These are phyloP conservation scores for Percopsis transmontana DNA, from an alignment of 2,113 vertebrate species.

Conservation along the genomic window DNA sequence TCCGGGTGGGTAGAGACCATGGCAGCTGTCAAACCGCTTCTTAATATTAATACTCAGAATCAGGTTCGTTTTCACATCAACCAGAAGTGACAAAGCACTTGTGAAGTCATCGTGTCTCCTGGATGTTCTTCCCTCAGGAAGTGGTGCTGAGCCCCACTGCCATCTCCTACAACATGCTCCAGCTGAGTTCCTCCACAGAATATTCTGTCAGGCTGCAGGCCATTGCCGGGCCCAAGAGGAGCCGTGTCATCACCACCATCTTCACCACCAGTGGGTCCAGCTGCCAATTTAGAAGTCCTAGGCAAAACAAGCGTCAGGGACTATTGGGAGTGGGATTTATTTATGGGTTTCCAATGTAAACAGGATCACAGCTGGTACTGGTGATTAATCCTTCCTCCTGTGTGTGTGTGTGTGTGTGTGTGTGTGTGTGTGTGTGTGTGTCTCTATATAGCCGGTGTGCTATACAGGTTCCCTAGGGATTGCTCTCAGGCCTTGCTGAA, in stretches of 20 bases:
- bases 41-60: background rate
- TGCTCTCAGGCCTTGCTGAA: slow-evolving; percentile 95
- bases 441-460: slow-evolving; percentile 82
- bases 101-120: background rate
- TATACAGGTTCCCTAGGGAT: slow-evolving; percentile 90
- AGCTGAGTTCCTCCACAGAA: slow-evolving; percentile 86
- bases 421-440: slow-evolving; percentile 28
- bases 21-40: background rate
- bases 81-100: background rate
- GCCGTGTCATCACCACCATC: slow-evolving; percentile 79
- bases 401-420: slow-evolving; percentile 10
- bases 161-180: slow-evolving; percentile 86
- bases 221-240: slow-evolving; percentile 82
- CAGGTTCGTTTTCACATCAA: too few species aligned
- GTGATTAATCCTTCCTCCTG: background rate
- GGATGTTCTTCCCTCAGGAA: slow-evolving; percentile 74
- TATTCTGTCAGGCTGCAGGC: slow-evolving; percentile 89
- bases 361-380: background rate
- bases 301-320: background rate
- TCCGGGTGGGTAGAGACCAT: slow-evolving; percentile 78
- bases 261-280: slow-evolving; percentile 89
- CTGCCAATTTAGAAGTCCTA: background rate
- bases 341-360: too few species aligned
- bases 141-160: slow-evolving; percentile 85
- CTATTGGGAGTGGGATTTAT: too few species aligned